These are phyloP conservation scores for Phymatocera aterrima DNA, from an alignment of 2,888 invertebrate genomes.

Conservation along the genomic window DNA sequence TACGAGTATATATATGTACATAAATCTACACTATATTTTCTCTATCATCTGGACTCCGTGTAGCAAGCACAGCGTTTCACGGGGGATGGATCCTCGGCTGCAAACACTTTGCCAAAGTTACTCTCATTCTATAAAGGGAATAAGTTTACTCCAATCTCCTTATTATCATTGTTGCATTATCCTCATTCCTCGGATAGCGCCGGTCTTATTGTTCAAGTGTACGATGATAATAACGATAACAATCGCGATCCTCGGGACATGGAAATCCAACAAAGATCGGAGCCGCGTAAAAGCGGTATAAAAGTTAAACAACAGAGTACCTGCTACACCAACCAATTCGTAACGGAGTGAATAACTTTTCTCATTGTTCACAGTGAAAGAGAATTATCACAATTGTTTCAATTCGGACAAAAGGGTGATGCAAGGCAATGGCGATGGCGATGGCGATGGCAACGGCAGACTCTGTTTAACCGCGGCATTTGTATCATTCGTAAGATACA, in stretches of 20 bases:
- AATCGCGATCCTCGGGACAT: too few relatives aligned
- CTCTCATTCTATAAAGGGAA: not conserved
- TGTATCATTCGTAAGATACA: too few relatives aligned
- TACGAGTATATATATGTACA: too few relatives aligned
- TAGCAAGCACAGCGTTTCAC: too few relatives aligned
- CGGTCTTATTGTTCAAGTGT: not conserved
- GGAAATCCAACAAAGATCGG: slow-evolving; percentile 8
- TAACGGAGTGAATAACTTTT: slow-evolving; percentile 21
- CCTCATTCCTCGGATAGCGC: not conserved
- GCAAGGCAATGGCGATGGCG: too few relatives aligned
- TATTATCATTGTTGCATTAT: not conserved
- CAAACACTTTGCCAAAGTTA: not conserved
- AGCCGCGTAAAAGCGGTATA: not conserved
- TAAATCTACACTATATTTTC: too few relatives aligned
- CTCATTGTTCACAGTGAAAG: not conserved
- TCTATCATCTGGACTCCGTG: too few relatives aligned
- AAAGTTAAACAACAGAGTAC: not conserved
- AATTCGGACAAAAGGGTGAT: not conserved
- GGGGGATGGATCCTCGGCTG: too few relatives aligned
- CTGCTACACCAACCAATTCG: too few relatives aligned
- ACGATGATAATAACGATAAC: not conserved
- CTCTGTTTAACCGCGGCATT: too few relatives aligned
- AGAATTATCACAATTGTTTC: not conserved
- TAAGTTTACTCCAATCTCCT: not conserved
- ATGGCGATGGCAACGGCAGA: not conserved